Base-by-base conservation (phyloP, 23 tunicate genomes). In the Corella eumyota region DNA sequence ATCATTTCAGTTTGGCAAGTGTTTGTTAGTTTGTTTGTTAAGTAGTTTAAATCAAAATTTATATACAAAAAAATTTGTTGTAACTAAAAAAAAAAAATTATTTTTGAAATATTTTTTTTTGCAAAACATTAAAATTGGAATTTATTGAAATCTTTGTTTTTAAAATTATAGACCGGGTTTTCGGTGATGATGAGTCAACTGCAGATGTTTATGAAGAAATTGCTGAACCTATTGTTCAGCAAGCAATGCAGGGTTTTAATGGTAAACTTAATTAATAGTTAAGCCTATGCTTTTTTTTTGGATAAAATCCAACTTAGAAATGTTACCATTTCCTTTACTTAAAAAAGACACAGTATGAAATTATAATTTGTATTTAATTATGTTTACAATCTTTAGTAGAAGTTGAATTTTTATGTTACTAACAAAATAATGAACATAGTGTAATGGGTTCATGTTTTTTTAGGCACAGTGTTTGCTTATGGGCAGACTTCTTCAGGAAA, bases 401-500 rank as follows among this genome's bases (percentile, higher is more conserved):
- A n/a, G n/a, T n/a, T n/a, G n/a, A n/a, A n/a, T n/a, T n/a, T n/a
- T n/a, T n/a, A n/a, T n/a, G n/a, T n/a, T n/a, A n/a, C n/a, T n/a
- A n/a, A n/a, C n/a, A n/a, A n/a, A n/a, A 15, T 40, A 40, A 9
- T 40, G 48, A 9, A 15, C 15, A 9, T 40, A 15, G 11, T 40
- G 48, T 15, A 40, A 15, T 40, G 48, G 13, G 48, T 40, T 40
- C 15, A 40, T 15, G 15, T 40, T 40, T 40, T 56, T 46, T 9
- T 53, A 88, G 96, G 88, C n/a, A 88, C 96, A 9, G 48, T 88
- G 2, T 88, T 88, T 68, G 96, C 96, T 15, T 88, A 88, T 62
- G 96, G 96, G 4, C 96, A 88, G 67, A 88, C 96, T 0, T 83
- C 96, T 0, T 78, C 88, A 45, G 94, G 94, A 11, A 84, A 84